Conservation (phyloP, 2,113 vertebrate species). For the Lepus europaeus region DNA sequence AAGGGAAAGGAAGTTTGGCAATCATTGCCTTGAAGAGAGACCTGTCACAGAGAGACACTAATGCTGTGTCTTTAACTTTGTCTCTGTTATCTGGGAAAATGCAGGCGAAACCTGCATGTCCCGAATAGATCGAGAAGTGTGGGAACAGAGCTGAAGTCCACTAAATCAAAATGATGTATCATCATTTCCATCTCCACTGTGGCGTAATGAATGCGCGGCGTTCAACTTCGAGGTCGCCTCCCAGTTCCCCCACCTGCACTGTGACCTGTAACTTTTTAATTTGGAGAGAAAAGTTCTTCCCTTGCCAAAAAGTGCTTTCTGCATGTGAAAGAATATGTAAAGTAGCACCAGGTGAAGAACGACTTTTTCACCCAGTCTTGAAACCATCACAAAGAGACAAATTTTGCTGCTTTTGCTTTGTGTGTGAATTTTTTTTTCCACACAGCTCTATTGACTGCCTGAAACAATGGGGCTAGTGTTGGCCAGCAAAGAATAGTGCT, state of each 20-base stretch:
- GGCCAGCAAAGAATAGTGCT: slow-evolving; percentile 65
- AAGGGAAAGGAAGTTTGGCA: slow-evolving; percentile 4
- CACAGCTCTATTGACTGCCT: slow-evolving; percentile 71
- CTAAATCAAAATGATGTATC: neutral
- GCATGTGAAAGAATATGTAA: slow-evolving; percentile 81
- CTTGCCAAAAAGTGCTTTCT: slow-evolving; percentile 69
- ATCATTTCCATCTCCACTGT: neutral
- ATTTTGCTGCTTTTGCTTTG: slow-evolving; percentile 72
- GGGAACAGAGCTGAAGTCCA: neutral
- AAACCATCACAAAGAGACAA: slow-evolving; percentile 80
- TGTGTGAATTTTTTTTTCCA: slow-evolving; percentile 59
- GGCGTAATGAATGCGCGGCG: neutral
- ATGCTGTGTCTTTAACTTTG: neutral
- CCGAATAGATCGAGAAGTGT: neutral
- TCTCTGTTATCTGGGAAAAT: neutral
- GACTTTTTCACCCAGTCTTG: slow-evolving; percentile 82
- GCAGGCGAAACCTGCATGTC: neutral
- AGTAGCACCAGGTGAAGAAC: slow-evolving; percentile 80
- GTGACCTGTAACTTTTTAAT: slow-evolving; percentile 70
- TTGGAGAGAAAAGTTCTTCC: slow-evolving; percentile 57
- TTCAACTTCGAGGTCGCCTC: slow-evolving; percentile 10
- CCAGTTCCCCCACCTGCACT: slow-evolving; percentile 68
- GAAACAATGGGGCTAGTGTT: slow-evolving; percentile 66
- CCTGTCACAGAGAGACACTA: neutral
- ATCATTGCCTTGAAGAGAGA: neutral